Percentiles rank a stretch among this genome's conserved stretches.
phyloP scores from a whole-genome alignment of 1,140 invertebrate genomes.

The Platyscapa corneri region DNA sequence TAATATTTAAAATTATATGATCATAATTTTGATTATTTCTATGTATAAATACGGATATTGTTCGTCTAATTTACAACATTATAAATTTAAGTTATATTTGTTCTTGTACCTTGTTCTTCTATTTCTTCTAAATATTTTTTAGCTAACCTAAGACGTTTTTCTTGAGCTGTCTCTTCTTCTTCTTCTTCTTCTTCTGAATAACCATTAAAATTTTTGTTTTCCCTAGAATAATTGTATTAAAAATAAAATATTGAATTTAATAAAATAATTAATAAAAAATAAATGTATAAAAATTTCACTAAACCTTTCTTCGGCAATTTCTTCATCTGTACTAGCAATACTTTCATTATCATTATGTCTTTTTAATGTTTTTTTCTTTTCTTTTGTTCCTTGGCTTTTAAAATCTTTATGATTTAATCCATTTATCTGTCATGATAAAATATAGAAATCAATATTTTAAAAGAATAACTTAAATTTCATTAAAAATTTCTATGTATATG shows the following conservation, averaged over 20 bases:
- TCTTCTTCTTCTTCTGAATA: constrained; percentile 80
- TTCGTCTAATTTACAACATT: no score
- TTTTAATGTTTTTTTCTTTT: constrained; percentile 20
- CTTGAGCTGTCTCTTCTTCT: constrained; percentile 89
- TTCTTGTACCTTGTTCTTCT: constrained; percentile 80
- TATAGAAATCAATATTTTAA: neutral
- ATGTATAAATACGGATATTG: no score
- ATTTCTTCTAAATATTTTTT: constrained; percentile 93
- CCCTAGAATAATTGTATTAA: constrained; percentile 33
- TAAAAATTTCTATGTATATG: neutral
- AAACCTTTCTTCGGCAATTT: constrained; percentile 65
- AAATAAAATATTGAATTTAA: constrained; percentile 15
- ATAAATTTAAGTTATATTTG: neutral
- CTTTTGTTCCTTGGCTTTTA: constrained; percentile 38
- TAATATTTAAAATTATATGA: neutral
- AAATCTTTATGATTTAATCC: constrained; percentile 46
- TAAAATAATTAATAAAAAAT: constrained; percentile 31
- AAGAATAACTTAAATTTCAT: neutral
- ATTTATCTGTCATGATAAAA: constrained; percentile 54
- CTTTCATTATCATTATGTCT: constrained; percentile 62
- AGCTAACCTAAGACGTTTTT: constrained; percentile 90
- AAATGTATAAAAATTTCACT: constrained; percentile 30
- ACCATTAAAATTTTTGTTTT: constrained; percentile 61
- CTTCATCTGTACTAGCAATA: constrained; percentile 69
- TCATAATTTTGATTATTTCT: neutral